Evolutionary conservation across 2,113 vertebrate genomes (phyloP).

Genomic region (Sceloporus tristichus): DNA sequence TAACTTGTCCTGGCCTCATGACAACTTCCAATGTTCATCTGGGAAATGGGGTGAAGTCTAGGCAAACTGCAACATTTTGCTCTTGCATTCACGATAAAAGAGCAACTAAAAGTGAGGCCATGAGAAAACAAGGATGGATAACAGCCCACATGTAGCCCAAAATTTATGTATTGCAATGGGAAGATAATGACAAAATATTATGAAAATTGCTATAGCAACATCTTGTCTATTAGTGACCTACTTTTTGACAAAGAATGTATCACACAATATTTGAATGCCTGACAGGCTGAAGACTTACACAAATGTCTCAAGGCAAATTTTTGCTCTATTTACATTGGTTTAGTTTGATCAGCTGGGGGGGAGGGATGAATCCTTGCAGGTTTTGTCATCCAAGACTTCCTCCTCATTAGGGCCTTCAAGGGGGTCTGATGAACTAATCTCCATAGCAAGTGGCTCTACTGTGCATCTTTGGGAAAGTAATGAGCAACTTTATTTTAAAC

Average conservation of each 20-base stretch:
- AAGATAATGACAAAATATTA: slow-evolving; percentile 62
- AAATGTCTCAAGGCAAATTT: slow-evolving; percentile 17
- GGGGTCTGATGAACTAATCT: not conserved
- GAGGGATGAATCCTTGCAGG: not conserved
- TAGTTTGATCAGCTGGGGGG: not conserved
- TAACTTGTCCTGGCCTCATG: no score
- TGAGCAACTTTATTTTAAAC: not conserved
- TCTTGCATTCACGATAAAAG: rapidly evolving
- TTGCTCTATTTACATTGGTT: slow-evolving; percentile 3
- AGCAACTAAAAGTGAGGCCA: not conserved
- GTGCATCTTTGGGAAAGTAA: not conserved
- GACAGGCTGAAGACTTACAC: slow-evolving; percentile 33
- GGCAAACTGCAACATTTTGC: not conserved
- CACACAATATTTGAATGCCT: not conserved
- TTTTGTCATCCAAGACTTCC: not conserved
- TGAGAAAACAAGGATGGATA: slow-evolving; percentile 3
- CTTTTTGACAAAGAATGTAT: slow-evolving; percentile 63
- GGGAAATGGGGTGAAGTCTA: not conserved
- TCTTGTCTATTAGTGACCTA: slow-evolving; percentile 65
- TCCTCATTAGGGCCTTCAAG: not conserved
- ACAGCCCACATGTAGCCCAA: not conserved
- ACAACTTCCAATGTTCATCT: not conserved
- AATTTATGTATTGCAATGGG: slow-evolving; percentile 14
- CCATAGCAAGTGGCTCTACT: not conserved
- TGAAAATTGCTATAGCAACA: slow-evolving; percentile 64